Evolutionary conservation across 1,140 invertebrate genomes (phyloP), one percentile per base, ranked within the genome.

Genomic region (Drosophila erecta): DNA sequence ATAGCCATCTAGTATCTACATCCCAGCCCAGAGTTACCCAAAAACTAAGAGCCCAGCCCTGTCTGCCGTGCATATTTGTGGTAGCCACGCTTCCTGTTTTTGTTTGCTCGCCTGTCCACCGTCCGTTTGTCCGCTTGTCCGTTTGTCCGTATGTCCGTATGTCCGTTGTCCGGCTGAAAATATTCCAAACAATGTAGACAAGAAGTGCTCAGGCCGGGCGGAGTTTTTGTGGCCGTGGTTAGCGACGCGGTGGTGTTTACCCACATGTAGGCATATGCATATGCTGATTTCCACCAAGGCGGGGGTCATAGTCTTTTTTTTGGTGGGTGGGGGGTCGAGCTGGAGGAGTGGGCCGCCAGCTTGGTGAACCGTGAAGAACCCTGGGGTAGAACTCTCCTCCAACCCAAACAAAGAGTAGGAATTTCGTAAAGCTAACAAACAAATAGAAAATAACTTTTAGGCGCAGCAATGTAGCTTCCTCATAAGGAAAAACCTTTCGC

Each of bases 201-300:
- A 87, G 69, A 86, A 86, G 75, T 87, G 81, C 74, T 71, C 77
- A 62, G 44, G 73, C 60, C 61, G 61, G 50, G 56, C 65, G 59
- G 61, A 78, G 79, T 76, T 77, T 86, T 84, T 89, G 66, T 87
- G 80, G 38, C 64, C 62, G 46, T 64, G 58, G 80, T 89, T 87
- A 84, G 65, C 79, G 84, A 78, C 84, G 84, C 84, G 84, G 84
- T 84, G 84, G 81, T 89, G 84, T 89, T 89, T 89, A 89, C 84
- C 84, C 84, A 89, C 81, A 89, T 89, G 85, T 89, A 89, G 84
- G 84, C 84, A 89, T 89, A 89, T 89, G 84, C 84, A 89, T 89
- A 89, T 89, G 84, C 65, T 89, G 84, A 89, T 89, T 89, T 75
- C 60, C 66, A 70, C 64, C 65, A 22, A 15, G 37, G 55, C 71